Evolutionary conservation across 2,888 invertebrate species (phyloP).

Genomic region (Psococerastis gibbosa): DNA sequence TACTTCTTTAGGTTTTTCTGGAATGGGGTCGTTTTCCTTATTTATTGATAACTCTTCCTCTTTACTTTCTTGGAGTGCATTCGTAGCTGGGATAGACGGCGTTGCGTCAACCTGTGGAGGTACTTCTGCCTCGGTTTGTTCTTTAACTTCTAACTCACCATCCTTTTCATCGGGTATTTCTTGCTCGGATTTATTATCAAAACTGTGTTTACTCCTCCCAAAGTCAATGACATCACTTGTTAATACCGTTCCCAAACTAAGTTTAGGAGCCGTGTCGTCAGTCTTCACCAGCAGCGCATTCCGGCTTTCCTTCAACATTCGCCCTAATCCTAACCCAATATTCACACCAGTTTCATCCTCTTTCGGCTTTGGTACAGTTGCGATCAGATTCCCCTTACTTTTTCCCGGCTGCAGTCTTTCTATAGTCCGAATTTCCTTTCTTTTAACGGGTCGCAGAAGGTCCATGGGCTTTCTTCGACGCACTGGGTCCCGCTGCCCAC

Average conservation of each 20-base stretch:
- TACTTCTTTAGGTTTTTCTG: constrained; percentile 17
- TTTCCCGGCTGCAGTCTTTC: constrained; percentile 71
- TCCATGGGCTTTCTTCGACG: background rate
- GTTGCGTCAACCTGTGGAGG: constrained; percentile 15
- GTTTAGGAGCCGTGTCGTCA: constrained; percentile 53
- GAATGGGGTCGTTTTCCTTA: background rate
- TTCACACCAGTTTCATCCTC: constrained; percentile 39
- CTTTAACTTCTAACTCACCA: constrained; percentile 26
- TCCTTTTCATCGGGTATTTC: no score
- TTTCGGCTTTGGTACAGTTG: constrained; percentile 39
- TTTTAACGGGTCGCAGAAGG: constrained; percentile 12
- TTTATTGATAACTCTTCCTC: constrained; percentile 18
- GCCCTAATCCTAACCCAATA: constrained; percentile 31
- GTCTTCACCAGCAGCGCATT: constrained; percentile 37
- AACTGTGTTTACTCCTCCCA: constrained; percentile 35
- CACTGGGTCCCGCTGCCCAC: constrained; percentile 17
- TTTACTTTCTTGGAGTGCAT: constrained; percentile 16
- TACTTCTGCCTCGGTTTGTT: constrained; percentile 19
- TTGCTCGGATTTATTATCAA: no score
- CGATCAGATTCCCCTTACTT: constrained; percentile 66
- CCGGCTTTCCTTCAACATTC: constrained; percentile 34
- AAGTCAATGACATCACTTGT: constrained; percentile 46
- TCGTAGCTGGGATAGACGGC: background rate
- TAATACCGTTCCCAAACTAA: constrained; percentile 69
- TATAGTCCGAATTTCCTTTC: constrained; percentile 57